Evolutionary conservation across 2,113 vertebrate genomes (phyloP).

Genomic region (Crocuta crocuta): DNA sequence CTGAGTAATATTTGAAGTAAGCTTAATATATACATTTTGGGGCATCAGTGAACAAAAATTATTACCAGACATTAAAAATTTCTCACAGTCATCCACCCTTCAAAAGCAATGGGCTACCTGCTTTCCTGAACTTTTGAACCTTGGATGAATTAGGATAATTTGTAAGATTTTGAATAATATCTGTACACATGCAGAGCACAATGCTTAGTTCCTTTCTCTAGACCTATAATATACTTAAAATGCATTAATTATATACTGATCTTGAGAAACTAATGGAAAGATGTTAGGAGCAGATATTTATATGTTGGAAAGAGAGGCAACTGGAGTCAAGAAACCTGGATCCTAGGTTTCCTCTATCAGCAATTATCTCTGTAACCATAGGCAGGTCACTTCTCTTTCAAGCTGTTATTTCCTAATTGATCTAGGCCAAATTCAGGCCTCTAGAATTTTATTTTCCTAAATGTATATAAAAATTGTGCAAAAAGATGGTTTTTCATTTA

Average conservation of each 20-base stretch:
- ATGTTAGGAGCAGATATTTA: neutral
- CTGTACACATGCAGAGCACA: neutral
- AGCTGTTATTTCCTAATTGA: slow-evolving; percentile 53
- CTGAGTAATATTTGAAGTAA: neutral
- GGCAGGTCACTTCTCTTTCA: slow-evolving; percentile 8
- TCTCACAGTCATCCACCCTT: neutral
- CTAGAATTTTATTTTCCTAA: slow-evolving; percentile 49
- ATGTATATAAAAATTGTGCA: neutral
- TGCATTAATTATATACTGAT: slow-evolving; percentile 42
- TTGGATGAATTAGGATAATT: neutral
- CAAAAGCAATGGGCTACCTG: neutral
- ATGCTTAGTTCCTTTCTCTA: slow-evolving; percentile 42
- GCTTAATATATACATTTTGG: neutral
- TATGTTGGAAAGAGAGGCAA: neutral
- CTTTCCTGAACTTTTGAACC: neutral
- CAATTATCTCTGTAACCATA: neutral
- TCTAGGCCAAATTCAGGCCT: neutral
- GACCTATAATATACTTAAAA: neutral
- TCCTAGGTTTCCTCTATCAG: neutral
- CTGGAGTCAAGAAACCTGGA: neutral
- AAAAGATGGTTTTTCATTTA: slow-evolving; percentile 1
- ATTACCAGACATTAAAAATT: neutral
- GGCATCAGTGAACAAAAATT: neutral
- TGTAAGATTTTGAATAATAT: slow-evolving; percentile 6
- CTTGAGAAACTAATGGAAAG: neutral